A percentile compares a stretch with the other conserved stretches of the same genome.
Evolutionary conservation across 2,113 vertebrate genomes (phyloP).

Genomic region (Columba janthina): DNA sequence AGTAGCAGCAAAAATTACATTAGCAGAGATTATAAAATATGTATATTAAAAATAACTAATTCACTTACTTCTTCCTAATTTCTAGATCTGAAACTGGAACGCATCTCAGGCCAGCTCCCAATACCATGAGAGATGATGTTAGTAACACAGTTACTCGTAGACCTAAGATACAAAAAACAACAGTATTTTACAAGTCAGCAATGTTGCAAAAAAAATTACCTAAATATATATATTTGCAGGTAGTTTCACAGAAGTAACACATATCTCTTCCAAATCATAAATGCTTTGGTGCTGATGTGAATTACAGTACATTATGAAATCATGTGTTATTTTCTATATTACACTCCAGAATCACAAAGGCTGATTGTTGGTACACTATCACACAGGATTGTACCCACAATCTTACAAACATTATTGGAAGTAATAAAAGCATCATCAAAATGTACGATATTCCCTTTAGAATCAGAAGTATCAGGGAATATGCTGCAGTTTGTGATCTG

Average conservation of each 20-base stretch:
- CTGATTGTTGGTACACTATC: not conserved
- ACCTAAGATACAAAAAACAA: slow-evolving; percentile 74
- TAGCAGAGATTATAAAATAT: not conserved
- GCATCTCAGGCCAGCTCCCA: slow-evolving; percentile 87
- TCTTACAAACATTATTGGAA: not conserved
- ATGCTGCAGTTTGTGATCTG: not conserved
- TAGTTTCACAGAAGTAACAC: not conserved
- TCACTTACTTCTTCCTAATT: slow-evolving; percentile 87
- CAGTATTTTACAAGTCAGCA: slow-evolving; percentile 5
- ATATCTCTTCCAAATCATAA: not conserved
- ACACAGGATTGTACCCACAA: not conserved
- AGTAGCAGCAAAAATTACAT: not conserved
- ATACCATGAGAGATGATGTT: slow-evolving; percentile 87
- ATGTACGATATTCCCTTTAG: not conserved
- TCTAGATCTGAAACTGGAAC: slow-evolving; percentile 82
- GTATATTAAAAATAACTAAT: not conserved
- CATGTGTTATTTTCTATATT: not conserved
- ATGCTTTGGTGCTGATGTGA: not conserved
- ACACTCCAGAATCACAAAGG: not conserved
- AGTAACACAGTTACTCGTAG: slow-evolving; percentile 89
- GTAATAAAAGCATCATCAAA: not conserved
- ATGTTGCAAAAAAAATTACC: not conserved
- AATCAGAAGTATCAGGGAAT: not conserved
- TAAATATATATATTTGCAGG: not conserved
- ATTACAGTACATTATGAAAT: not conserved